Evolutionary conservation across 2,113 vertebrate genomes (phyloP).

Genomic region (Calyptomena viridis): DNA sequence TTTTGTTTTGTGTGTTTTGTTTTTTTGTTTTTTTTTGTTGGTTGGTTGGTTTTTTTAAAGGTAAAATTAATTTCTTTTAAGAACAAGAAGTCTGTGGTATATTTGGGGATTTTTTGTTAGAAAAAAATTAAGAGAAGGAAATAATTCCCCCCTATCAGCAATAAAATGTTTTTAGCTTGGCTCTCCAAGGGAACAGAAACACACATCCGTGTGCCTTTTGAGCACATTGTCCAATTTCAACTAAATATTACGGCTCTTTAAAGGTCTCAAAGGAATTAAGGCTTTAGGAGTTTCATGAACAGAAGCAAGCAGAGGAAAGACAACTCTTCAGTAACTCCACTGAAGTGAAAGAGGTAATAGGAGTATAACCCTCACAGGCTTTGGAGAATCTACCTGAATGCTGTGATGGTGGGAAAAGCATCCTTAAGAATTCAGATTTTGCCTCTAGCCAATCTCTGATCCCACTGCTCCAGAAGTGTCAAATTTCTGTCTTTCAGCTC

Average conservation of each 20-base stretch:
- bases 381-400: neutral
- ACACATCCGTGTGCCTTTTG: neutral
- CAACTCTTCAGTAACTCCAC: neutral
- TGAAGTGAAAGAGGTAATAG: neutral
- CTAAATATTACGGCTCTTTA: neutral
- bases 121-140: neutral
- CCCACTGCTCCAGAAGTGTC: neutral
- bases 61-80: neutral
- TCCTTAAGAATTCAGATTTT: neutral
- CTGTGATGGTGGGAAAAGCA: neutral
- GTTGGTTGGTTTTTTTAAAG: neutral
- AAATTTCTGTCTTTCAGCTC: neutral
- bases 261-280: neutral
- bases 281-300: neutral
- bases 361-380: neutral
- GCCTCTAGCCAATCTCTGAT: neutral
- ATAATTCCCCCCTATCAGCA: neutral
- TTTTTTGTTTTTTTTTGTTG: neutral
- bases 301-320: neutral
- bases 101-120: neutral
- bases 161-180: neutral
- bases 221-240: neutral
- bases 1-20: neutral
- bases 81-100: neutral
- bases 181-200: neutral